Evolutionary conservation across 2,888 invertebrate genomes (phyloP).

Genomic region (Petrolisthes cinctipes): DNA sequence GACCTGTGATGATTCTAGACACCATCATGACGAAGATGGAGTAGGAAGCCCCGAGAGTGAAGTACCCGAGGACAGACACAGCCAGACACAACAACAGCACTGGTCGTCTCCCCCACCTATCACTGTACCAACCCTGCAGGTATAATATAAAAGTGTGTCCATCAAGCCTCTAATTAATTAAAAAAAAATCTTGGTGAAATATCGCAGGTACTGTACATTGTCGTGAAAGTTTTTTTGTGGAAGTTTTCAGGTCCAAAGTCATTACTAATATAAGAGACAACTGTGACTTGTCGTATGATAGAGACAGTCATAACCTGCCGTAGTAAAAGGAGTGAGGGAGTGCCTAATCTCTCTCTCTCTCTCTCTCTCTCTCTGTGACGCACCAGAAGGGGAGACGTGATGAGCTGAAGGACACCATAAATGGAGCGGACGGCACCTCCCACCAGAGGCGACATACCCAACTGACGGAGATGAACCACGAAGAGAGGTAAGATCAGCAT

Average conservation of each 20-base stretch:
- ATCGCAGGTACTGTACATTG: too few relatives aligned
- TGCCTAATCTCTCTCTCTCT: neutral
- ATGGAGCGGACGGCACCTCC: conserved; percentile 23
- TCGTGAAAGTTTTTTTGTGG: too few relatives aligned
- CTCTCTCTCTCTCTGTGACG: neutral
- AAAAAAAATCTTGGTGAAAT: too few relatives aligned
- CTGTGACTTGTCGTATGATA: too few relatives aligned
- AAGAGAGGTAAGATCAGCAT: conserved; percentile 23
- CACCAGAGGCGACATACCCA: conserved; percentile 33
- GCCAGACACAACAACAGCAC: conserved; percentile 21
- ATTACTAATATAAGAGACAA: too few relatives aligned
- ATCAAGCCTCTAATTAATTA: too few relatives aligned
- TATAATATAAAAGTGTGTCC: neutral
- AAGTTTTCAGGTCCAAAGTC: too few relatives aligned
- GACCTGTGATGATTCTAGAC: conserved; percentile 36
- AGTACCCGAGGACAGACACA: conserved; percentile 16
- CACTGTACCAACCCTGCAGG: conserved; percentile 24
- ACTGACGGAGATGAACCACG: conserved; percentile 12
- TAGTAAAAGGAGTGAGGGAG: neutral
- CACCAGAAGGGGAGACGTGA: conserved; percentile 24
- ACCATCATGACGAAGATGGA: conserved; percentile 20
- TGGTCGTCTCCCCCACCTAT: conserved; percentile 31
- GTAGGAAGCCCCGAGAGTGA: conserved; percentile 13
- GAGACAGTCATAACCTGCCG: neutral
- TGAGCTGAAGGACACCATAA: conserved; percentile 31